These are phyloP conservation scores for Eupithecia pulchellata DNA, from an alignment of 2,888 invertebrate species.

Conservation along the genomic window DNA sequence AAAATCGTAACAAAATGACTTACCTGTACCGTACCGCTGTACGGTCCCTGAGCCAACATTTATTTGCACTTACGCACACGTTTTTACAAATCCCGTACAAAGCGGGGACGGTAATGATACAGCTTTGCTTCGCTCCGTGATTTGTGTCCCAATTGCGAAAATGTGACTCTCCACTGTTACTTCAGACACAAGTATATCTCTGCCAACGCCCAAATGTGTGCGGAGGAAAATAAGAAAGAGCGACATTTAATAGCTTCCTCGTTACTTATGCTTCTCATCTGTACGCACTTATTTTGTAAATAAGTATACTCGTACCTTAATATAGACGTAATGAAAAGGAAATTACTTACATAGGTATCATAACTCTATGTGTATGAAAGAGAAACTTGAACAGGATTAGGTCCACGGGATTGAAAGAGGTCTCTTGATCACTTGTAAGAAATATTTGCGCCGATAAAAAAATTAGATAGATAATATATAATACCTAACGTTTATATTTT, in stretches of 20 bases:
- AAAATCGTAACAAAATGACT: neutral
- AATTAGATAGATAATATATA: no score
- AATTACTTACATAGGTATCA: neutral
- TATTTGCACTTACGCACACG: slow-evolving; percentile 8
- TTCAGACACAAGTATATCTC: slow-evolving; percentile 44
- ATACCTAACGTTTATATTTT: no score
- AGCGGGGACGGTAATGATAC: slow-evolving; percentile 42
- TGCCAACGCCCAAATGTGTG: slow-evolving; percentile 19
- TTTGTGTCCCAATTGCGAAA: slow-evolving; percentile 65
- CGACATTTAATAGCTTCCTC: slow-evolving; percentile 22
- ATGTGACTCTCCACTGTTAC: slow-evolving; percentile 58
- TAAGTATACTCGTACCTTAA: neutral
- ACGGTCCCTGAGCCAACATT: neutral
- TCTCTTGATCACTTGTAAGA: neutral
- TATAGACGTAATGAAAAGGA: neutral
- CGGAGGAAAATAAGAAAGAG: slow-evolving; percentile 31
- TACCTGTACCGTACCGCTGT: neutral
- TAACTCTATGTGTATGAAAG: neutral
- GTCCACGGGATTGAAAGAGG: neutral
- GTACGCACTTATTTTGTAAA: neutral
- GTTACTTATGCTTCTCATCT: neutral
- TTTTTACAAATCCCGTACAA: slow-evolving; percentile 10
- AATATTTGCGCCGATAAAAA: slow-evolving; percentile 2
- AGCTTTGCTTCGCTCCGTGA: slow-evolving; percentile 53
- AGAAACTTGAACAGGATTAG: neutral